Conservation (phyloP, 2,888 invertebrate genomes). For the Campaea margaritaria region DNA sequence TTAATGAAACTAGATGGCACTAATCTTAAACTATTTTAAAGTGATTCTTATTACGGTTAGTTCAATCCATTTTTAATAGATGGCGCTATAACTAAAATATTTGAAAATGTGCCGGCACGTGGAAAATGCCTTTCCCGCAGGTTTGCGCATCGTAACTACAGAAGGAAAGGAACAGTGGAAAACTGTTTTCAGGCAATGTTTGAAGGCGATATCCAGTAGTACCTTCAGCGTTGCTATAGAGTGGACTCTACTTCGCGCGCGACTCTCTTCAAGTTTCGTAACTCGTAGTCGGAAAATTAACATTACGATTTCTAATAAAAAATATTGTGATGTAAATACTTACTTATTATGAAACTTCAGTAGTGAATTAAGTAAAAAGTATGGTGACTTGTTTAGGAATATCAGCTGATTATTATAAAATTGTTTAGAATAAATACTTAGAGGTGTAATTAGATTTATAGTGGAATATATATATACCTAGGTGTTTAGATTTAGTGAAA, state of each 20-base stretch:
- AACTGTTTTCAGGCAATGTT: conserved; percentile 63
- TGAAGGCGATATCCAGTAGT: conserved; percentile 67
- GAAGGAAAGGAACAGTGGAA: conserved; percentile 67
- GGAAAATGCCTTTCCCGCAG: conserved; percentile 69
- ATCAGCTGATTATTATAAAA: too few relatives aligned
- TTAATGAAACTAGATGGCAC: too few relatives aligned
- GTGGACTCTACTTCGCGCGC: conserved; percentile 47
- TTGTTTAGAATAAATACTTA: too few relatives aligned
- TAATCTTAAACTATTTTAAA: too few relatives aligned
- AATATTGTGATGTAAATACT: neutral
- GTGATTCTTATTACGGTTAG: too few relatives aligned
- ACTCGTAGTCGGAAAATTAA: conserved; percentile 40
- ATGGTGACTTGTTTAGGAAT: too few relatives aligned
- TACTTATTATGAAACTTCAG: too few relatives aligned
- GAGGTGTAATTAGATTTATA: too few relatives aligned
- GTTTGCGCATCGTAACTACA: conserved; percentile 70
- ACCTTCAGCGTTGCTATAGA: conserved; percentile 63
- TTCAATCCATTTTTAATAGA: conserved; percentile 33
- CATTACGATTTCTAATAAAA: neutral
- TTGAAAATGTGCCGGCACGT: conserved; percentile 50
- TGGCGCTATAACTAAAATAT: conserved; percentile 42
- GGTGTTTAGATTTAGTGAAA: too few relatives aligned
- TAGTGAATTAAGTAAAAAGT: too few relatives aligned
- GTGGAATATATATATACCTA: too few relatives aligned
- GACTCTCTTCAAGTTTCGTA: conserved; percentile 64